phyloP scores from a whole-genome alignment of 2,888 invertebrate species.

The Subacronicta megacephala region DNA sequence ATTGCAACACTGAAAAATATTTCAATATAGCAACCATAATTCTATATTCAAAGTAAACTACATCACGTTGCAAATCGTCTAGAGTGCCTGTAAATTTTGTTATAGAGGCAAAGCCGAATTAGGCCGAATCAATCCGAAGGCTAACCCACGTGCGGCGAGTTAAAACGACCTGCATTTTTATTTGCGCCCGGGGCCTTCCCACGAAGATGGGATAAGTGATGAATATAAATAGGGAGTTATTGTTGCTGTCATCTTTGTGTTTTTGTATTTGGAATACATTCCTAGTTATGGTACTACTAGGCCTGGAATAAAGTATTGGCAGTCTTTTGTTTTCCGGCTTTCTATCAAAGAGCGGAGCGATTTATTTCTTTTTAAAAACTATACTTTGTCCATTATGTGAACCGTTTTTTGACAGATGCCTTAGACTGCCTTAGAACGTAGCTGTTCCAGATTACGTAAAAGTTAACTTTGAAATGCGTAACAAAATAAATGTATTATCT shows the following conservation, averaged over 20 bases:
- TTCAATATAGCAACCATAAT: conserved; percentile 32
- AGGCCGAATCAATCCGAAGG: conserved; percentile 50
- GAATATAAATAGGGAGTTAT: conserved; percentile 48
- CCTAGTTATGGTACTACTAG: no score
- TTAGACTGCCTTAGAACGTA: no score
- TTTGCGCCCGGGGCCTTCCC: conserved; percentile 33
- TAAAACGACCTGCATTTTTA: conserved; percentile 47
- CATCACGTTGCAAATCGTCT: conserved; percentile 45
- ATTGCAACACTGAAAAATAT: conserved; percentile 26
- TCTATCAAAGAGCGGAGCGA: no score
- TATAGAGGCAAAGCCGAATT: conserved; percentile 48
- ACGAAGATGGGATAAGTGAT: conserved; percentile 30
- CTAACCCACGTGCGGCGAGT: conserved; percentile 47
- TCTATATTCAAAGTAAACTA: conserved; percentile 44
- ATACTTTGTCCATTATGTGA: no score
- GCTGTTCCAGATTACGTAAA: no score
- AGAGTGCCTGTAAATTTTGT: conserved; percentile 57
- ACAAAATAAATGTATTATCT: no score
- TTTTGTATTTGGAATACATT: no score
- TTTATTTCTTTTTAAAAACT: no score
- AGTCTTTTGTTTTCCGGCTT: conserved; percentile 16
- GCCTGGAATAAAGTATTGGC: conserved; percentile 2
- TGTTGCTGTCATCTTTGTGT: conserved; percentile 40
- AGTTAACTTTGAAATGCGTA: no score
- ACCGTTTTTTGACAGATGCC: no score